phyloP scores from a whole-genome alignment of 1,140 invertebrate genomes.

The Nixonia krombeini region DNA sequence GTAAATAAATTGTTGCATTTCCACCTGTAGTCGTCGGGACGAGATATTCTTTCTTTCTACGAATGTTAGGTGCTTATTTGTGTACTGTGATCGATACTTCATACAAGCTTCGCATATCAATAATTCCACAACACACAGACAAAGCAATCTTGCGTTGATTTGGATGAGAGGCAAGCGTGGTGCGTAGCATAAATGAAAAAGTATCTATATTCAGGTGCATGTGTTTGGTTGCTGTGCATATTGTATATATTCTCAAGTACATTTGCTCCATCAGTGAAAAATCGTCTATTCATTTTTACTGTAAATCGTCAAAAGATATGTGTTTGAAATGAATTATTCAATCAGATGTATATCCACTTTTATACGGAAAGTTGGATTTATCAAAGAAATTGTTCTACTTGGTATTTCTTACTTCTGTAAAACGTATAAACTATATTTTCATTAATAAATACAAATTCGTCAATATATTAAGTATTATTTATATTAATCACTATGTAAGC shows the following conservation, averaged over 20 bases:
- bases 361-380: no score
- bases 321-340: background rate
- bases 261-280: slow-evolving; percentile 1
- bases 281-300: background rate
- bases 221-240: slow-evolving; percentile 28
- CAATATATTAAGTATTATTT: no score
- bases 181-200: slow-evolving; percentile 41
- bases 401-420: no score
- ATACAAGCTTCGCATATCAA: slow-evolving; percentile 6
- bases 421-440: no score
- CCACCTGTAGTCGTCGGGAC: no score
- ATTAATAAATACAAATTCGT: no score
- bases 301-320: background rate
- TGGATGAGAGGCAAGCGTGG: slow-evolving; percentile 34
- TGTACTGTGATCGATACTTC: slow-evolving; percentile 13
- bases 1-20: no score
- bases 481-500: no score
- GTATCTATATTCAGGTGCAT: slow-evolving; percentile 41
- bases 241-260: slow-evolving; percentile 4
- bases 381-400: no score
- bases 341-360: no score
- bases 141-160: slow-evolving; percentile 16
- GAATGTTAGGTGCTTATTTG: slow-evolving; percentile 6
- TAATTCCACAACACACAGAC: background rate
- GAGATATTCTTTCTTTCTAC: background rate